Evolutionary conservation across 2,797 vertebrate species (phyloP).

Genomic region (Eulemur albifrons): DNA sequence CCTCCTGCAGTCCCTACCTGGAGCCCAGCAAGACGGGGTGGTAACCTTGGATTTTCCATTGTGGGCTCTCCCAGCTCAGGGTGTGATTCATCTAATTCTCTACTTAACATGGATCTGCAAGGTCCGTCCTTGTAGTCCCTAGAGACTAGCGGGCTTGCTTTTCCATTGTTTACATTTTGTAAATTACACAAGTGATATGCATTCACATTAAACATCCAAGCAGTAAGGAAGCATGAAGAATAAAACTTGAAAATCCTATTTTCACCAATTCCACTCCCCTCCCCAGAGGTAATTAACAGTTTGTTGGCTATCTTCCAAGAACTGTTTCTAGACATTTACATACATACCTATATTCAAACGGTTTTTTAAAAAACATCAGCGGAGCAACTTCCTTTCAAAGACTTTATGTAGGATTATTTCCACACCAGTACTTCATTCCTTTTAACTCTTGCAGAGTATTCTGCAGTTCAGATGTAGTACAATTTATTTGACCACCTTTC

Average conservation of each 20-base stretch:
- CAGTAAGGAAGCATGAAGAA: background rate
- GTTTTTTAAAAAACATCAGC: background rate
- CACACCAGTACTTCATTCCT: background rate
- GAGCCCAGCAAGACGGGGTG: background rate
- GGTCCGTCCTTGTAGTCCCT: background rate
- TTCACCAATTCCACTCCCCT: background rate
- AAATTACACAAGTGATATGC: background rate
- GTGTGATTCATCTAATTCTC: background rate
- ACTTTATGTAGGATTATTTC: background rate
- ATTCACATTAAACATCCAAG: background rate
- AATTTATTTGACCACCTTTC: background rate
- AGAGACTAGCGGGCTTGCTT: background rate
- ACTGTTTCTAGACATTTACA: background rate
- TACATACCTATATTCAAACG: background rate
- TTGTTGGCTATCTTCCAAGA: background rate
- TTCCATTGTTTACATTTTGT: background rate
- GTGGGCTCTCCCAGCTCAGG: background rate
- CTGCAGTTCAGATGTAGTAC: background rate
- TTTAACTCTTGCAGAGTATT: background rate
- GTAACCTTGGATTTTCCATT: rapidly evolving
- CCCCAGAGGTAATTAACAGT: background rate
- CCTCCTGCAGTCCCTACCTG: background rate
- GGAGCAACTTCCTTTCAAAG: background rate
- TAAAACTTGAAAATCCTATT: constrained; percentile 2
- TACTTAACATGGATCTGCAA: background rate